Base-by-base conservation (phyloP, 2,797 vertebrate species). In the Limosa lapponica region DNA sequence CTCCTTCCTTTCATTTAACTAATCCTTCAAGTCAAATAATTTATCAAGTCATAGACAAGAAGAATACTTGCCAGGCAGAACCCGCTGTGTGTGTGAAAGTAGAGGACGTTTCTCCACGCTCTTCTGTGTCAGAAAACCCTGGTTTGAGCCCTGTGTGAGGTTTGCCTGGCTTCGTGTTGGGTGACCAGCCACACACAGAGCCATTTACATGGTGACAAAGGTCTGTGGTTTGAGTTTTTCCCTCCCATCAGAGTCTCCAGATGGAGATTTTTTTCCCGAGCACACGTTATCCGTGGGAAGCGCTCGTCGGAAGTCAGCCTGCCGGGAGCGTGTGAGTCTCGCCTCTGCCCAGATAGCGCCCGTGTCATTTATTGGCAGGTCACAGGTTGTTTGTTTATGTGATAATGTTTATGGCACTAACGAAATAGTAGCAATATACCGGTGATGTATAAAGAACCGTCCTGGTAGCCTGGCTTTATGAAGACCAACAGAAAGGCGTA, bases 181-280 rank as follows among this genome's bases (percentile, higher is more conserved):
- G 39, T 39, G 72, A 25, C 30, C 27, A 0, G 4, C 80, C 22
- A 5, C 16, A 15, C 25, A 3, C 0, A 0, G 37, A 34, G 52
- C 80, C 6, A 0, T 30, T 62, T 39, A 9, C 0, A 0, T 51
- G 52, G 8, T 59, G 32, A 8, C 30, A n/a, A 25, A 61, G 19
- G 49, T 57, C 69, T 36, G 41, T 69, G 52, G 32, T 55, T 64
- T 0, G 2, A 41, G 19, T 2, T 81, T 36, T 62, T 34, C 61
- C 34, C 24, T 71, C 37, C 0, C 1, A 2, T 59, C 48, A 23
- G 32, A 37, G 52, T 20, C 51, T 77, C 55, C 20, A 28, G 23
- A 6, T 41, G 43, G n/a, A 57, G 28, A 6, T 49, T 16, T 57
- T 13, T 78, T 39, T 52, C 16, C 30, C 1, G 0, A 75, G 71